A percentile compares a stretch with the other conserved stretches of the same genome.
phyloP scores from a whole-genome alignment of 1,140 invertebrate species.

The Formica exsecta region DNA sequence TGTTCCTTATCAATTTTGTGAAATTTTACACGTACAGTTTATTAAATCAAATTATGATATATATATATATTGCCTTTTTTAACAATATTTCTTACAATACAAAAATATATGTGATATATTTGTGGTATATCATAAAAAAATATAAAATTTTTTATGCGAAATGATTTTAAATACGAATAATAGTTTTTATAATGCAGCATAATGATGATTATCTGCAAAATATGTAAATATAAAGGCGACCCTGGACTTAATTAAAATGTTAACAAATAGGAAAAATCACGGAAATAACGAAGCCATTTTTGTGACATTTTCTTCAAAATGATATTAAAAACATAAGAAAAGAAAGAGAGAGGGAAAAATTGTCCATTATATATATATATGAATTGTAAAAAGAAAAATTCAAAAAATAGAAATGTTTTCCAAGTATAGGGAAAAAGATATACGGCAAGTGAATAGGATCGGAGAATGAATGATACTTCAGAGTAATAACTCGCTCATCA shows the following conservation, averaged over 20 bases:
- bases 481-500: not conserved
- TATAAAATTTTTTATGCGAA: not conserved
- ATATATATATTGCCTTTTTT: conserved; percentile 14
- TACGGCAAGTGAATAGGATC: not conserved
- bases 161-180: conserved; percentile 1
- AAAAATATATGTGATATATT: not conserved
- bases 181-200: conserved; percentile 1
- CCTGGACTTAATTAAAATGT: conserved; percentile 10
- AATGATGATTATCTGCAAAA: conserved; percentile 24
- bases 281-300: not conserved
- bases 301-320: not conserved
- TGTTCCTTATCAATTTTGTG: conserved; percentile 39
- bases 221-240: conserved; percentile 28
- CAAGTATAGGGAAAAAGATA: not conserved
- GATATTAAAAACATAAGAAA: conserved; percentile 9
- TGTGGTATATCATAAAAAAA: not conserved
- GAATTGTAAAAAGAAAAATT: not conserved
- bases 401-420: conserved; percentile 34
- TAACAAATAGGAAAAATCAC: not conserved
- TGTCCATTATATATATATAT: not conserved
- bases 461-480: not conserved
- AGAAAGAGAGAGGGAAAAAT: conserved; percentile 27
- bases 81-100: not conserved
- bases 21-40: conserved; percentile 18
- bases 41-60: conserved; percentile 4